Evolutionary conservation across 2,888 invertebrate species (phyloP).

Genomic region (Villa cingulata): DNA sequence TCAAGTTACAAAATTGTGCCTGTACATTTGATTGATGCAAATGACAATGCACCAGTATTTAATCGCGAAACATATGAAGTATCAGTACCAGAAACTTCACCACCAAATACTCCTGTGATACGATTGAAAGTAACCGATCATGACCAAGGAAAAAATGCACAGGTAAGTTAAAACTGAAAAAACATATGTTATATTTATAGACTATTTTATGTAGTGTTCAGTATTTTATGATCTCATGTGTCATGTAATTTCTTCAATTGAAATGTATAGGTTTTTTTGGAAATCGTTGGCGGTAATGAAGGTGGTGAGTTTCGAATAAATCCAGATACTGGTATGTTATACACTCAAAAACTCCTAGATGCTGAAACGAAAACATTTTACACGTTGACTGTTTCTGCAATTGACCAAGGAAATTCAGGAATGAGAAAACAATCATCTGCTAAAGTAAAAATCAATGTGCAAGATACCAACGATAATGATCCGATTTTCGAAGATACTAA

Average conservation of each 20-base stretch:
- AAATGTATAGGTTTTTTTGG: constrained; percentile 41
- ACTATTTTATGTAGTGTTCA: no score
- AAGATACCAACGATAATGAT: constrained; percentile 90
- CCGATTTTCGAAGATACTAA: constrained; percentile 68
- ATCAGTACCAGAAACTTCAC: constrained; percentile 75
- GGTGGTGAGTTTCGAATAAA: constrained; percentile 78
- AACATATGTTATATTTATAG: no score
- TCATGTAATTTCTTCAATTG: no score
- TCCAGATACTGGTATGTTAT: constrained; percentile 76
- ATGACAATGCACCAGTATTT: constrained; percentile 79
- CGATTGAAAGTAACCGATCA: constrained; percentile 75
- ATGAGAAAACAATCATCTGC: constrained; percentile 77
- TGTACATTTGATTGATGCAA: constrained; percentile 65
- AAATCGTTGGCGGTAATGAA: constrained; percentile 85
- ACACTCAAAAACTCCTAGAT: constrained; percentile 68
- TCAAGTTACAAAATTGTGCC: constrained; percentile 68
- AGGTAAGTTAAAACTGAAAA: constrained; percentile 40
- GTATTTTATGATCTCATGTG: no score
- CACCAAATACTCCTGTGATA: constrained; percentile 76
- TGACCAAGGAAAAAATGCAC: constrained; percentile 70
- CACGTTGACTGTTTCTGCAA: constrained; percentile 76
- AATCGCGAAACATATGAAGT: constrained; percentile 77
- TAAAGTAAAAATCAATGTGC: constrained; percentile 75
- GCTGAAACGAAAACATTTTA: constrained; percentile 74
- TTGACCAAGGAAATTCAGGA: constrained; percentile 74